Base-by-base conservation (phyloP, 1,140 invertebrate genomes). In the Protaetia brevitarsis region DNA sequence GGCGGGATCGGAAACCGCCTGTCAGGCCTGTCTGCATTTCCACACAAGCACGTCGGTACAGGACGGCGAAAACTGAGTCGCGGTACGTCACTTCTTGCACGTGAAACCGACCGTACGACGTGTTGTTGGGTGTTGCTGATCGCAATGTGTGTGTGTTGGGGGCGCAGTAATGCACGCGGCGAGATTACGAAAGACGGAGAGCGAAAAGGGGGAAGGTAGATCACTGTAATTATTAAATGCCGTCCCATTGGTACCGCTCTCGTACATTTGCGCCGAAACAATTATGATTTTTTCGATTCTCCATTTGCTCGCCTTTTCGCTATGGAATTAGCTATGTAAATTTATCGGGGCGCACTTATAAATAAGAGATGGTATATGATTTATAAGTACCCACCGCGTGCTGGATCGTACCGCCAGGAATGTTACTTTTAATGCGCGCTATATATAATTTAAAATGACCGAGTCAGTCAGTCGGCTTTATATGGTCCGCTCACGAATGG, bases 351-450 rank as follows among this genome's bases (percentile, higher is more conserved):
- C 13, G 13, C 19, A 45, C 41, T 45, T 45, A 45, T 19, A n/a
- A n/a, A n/a, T n/a, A n/a, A n/a, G n/a, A n/a, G 41, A 45, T 45
- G 41, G 19, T 45, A n/a, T n/a, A 21, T 45, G 41, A 45, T 45
- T 45, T 45, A 45, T 45, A 45, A 13, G n/a, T 13, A 21, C 3
- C 16, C 13, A 3, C n/a, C 16, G 41, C 41, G 10, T 7, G 8
- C 19, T 21, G 41, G 13, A 23, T 21, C 41, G 7, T 45, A 45
- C 41, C 41, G 23, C 23, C 41, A 45, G 13, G 41, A 45, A 45
- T 45, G 41, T 45, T 45, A 45, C 16, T 45, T 45, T 45, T 45
- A 45, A 45, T 45, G 41, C n/a, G n/a, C 41, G 41, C 41, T 45
- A 45, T 45, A 45, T 45, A 45, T 16, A 16, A 45, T 45, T 45